Evolutionary conservation across 2,113 vertebrate genomes (phyloP).

Genomic region (Bubalus kerabau): DNA sequence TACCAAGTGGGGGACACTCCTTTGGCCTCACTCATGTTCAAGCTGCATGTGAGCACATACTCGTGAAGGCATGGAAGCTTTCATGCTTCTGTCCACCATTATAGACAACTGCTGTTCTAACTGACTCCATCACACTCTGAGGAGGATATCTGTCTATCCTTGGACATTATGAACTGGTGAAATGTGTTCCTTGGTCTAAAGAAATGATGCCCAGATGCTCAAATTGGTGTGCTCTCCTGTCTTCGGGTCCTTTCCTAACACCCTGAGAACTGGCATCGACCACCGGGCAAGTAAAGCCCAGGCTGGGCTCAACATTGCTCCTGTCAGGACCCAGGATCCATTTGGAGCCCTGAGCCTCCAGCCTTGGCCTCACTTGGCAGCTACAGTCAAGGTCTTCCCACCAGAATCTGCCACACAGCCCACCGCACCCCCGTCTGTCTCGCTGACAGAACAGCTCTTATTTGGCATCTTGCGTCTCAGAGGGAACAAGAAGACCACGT

Average conservation of each 20-base stretch:
- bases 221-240: background rate
- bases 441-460: background rate
- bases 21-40: background rate
- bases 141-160: background rate
- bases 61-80: background rate
- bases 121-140: background rate
- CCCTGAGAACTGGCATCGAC: background rate
- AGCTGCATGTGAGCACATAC: background rate
- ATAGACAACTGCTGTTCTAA: background rate
- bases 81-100: background rate
- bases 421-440: background rate
- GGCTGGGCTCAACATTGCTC: background rate
- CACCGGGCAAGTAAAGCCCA: background rate
- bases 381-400: background rate
- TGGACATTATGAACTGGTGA: background rate
- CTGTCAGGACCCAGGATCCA: background rate
- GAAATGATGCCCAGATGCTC: background rate
- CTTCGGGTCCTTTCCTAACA: background rate
- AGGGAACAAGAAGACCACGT: background rate
- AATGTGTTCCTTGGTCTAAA: background rate
- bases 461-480: fast-evolving
- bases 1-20: background rate
- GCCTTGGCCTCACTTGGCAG: background rate
- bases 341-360: background rate
- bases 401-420: background rate